These are phyloP conservation scores for Crenichthys baileyi DNA, from an alignment of 2,797 vertebrate genomes.

Conservation along the genomic window DNA sequence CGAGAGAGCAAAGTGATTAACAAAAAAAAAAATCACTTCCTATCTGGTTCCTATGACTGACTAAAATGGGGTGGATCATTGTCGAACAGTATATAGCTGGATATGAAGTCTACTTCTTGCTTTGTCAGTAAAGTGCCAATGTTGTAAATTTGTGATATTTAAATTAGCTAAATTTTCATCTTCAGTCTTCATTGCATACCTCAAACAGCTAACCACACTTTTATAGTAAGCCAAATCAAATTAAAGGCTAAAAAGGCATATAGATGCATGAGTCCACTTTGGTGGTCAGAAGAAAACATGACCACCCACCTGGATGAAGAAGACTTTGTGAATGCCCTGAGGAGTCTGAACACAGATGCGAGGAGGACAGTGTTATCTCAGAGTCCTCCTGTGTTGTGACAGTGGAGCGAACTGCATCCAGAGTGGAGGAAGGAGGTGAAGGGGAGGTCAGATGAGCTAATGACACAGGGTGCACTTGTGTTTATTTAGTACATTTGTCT, in stretches of 20 bases:
- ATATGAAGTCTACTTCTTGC: neutral
- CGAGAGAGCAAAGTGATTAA: neutral
- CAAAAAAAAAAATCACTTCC: neutral
- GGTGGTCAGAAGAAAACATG: neutral
- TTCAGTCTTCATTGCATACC: neutral
- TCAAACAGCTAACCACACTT: neutral
- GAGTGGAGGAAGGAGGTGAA: neutral
- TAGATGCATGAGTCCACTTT: neutral
- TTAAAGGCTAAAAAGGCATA: neutral
- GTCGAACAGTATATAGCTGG: neutral
- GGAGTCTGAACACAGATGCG: slow-evolving; percentile 28
- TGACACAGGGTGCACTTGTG: neutral
- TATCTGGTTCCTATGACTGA: neutral
- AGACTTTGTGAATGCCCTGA: neutral
- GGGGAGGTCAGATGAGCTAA: slow-evolving; percentile 16
- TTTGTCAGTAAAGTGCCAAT: neutral
- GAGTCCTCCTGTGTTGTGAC: slow-evolving; percentile 47
- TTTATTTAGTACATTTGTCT: slow-evolving; percentile 36
- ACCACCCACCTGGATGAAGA: slow-evolving; percentile 50
- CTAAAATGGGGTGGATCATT: neutral
- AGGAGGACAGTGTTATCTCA: slow-evolving; percentile 51
- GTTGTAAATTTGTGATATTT: neutral
- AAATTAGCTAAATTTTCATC: neutral
- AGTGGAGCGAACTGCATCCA: slow-evolving; percentile 16
- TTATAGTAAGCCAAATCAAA: neutral